Base-by-base conservation (phyloP, 2,888 invertebrate species). In the Platycnemis pennipes region DNA sequence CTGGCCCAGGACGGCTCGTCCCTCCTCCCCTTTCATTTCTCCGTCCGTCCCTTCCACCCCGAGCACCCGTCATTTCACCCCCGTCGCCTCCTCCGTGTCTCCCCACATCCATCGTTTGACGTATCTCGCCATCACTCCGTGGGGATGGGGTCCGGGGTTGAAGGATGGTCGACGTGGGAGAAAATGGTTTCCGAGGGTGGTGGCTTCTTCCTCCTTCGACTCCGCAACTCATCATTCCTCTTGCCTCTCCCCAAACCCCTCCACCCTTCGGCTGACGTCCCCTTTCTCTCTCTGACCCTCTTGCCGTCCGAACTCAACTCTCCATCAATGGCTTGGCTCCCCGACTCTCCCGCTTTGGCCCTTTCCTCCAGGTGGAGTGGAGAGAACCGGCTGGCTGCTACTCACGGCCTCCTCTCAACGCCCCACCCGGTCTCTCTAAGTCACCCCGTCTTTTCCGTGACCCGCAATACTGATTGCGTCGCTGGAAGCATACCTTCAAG, bases 61-160 rank as follows among this genome's bases (percentile, higher is more conserved):
- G 16, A 22, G n/a, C 77, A 16, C 26, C 77, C 45, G 22, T 56
- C 53, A 89, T 89, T 89, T 89, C 53, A 56, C 56, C 56, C 89
- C 53, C 56, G 89, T 89, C 89, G 53, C 89, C 89, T 53, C 63
- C 5, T n/a, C n/a, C 88, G 89, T 56, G 89, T 89, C 89, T 89
- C 89, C 49, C 91, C 91, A n/a, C 63, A 91, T 91, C 91, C 91
- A 63, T 44, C 91, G 63, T 91, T 91, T 91, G 91, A 91, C 91
- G 63, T 91, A 91, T 91, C 91, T 91, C 91, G 42, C 63, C 91
- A 91, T 91, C 91, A n/a, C n/a, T 22, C 42, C 37, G 89, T 42
- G 37, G 56, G 22, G 77, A 37, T 13, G 31, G 77, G 31, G 13
- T 11, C 13, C 37, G 77, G 77, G 13, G 11, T n/a, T 37, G 77